phyloP scores from a whole-genome alignment of 2,797 vertebrate species.

The Muscicapa comitata region DNA sequence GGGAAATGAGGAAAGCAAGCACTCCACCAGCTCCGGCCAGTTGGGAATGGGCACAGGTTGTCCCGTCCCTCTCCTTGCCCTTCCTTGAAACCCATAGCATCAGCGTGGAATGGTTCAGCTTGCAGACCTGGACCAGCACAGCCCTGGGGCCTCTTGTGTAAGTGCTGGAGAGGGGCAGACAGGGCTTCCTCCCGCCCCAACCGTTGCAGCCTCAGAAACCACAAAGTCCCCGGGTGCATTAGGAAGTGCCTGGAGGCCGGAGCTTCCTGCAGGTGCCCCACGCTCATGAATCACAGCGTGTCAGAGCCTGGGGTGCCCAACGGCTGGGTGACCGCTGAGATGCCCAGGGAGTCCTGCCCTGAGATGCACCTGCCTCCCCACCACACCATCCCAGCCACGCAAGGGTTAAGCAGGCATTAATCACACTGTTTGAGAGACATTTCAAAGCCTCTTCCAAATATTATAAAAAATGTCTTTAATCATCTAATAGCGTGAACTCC shows the following conservation, averaged over 20 bases:
- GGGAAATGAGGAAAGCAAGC: not conserved
- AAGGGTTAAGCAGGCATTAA: slow-evolving; percentile 76
- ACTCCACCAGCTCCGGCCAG: not conserved
- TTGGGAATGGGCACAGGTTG: not conserved
- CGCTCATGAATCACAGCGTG: slow-evolving; percentile 68
- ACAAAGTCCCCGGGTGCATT: slow-evolving; percentile 16
- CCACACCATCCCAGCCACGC: not conserved
- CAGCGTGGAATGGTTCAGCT: not conserved
- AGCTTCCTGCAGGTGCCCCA: slow-evolving; percentile 68
- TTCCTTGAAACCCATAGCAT: not conserved
- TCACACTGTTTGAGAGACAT: slow-evolving; percentile 58
- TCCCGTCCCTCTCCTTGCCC: not conserved
- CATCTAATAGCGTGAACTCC: slow-evolving; percentile 67
- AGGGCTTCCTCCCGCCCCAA: not conserved
- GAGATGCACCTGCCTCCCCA: not conserved
- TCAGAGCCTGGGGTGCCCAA: slow-evolving; percentile 25
- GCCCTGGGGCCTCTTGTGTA: not conserved
- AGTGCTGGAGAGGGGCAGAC: not conserved
- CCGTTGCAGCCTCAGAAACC: slow-evolving; percentile 74
- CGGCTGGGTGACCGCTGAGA: not conserved
- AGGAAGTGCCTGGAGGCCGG: slow-evolving; percentile 48
- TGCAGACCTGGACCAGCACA: not conserved
- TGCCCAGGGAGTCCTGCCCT: not conserved
- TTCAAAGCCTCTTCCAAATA: slow-evolving; percentile 72
- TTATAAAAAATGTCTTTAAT: slow-evolving; percentile 76